Conservation (phyloP, 1,140 invertebrate species). For the Manduca sexta region DNA sequence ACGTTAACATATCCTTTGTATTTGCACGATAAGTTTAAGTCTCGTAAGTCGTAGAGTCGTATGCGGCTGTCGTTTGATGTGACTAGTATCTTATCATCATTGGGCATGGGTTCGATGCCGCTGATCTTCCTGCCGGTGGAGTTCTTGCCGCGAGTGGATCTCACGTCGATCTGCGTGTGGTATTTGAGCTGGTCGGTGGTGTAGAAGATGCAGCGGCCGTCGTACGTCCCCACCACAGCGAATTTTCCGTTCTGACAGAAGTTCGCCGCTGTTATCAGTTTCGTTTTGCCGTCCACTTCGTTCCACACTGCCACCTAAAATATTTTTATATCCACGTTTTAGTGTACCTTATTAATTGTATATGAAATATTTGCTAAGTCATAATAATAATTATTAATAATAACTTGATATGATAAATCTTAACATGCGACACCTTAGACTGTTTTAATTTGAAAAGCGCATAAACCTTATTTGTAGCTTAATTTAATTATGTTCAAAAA, state of each 20-base stretch:
- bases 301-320: conserved; percentile 92
- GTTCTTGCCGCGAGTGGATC: conserved; percentile 95
- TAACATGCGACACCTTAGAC: no score
- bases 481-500: no score
- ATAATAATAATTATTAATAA: no score
- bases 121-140: conserved; percentile 95
- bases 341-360: no score
- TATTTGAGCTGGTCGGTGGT: conserved; percentile 98
- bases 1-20: conserved; percentile 96
- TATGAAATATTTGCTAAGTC: no score
- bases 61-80: conserved; percentile 99
- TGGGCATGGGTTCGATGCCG: conserved; percentile 97
- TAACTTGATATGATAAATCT: no score
- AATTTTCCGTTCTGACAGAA: conserved; percentile 99
- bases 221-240: conserved; percentile 98
- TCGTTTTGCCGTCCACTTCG: conserved; percentile 94
- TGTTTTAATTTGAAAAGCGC: no score
- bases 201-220: conserved; percentile 98
- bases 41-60: conserved; percentile 95
- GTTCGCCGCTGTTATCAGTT: conserved; percentile 97
- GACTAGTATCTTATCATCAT: conserved; percentile 97
- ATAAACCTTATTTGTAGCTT: no score
- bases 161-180: conserved; percentile 97
- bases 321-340: no score
- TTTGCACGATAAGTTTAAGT: conserved; percentile 96